Evolutionary conservation across 2,888 invertebrate species (phyloP).

Genomic region (Eledona agricola): DNA sequence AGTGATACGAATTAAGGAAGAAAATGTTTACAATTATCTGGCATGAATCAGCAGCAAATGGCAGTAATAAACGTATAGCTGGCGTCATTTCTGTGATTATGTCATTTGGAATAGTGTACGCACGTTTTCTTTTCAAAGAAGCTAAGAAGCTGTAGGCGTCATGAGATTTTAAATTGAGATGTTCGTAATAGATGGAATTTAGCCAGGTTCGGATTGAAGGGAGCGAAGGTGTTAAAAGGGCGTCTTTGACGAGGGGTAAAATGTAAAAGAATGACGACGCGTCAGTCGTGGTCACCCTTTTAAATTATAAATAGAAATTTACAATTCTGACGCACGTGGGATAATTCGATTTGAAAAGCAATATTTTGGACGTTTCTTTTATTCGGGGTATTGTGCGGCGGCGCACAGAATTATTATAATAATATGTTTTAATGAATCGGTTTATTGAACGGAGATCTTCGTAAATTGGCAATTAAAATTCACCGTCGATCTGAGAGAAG

Average conservation of each 20-base stretch:
- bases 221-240: slow-evolving; percentile 31
- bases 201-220: slow-evolving; percentile 27
- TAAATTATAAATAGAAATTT: slow-evolving; percentile 26
- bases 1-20: no score
- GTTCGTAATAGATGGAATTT: slow-evolving; percentile 30
- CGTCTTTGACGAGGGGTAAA: slow-evolving; percentile 33
- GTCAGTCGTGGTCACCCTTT: slow-evolving; percentile 27
- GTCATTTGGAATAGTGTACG: no score
- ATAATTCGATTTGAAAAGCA: neutral
- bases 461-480: slow-evolving; percentile 28
- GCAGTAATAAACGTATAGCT: no score
- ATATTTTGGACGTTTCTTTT: no score
- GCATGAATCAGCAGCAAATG: no score
- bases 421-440: no score
- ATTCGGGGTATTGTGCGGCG: no score
- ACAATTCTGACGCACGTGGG: slow-evolving; percentile 19
- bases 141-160: no score
- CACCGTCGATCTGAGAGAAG: slow-evolving; percentile 24
- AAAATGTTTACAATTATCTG: no score
- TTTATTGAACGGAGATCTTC: slow-evolving; percentile 4
- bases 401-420: no score
- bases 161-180: slow-evolving; percentile 35
- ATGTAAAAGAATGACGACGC: slow-evolving; percentile 35
- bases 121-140: no score
- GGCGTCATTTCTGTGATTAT: no score